phyloP scores from a whole-genome alignment of 2,113 vertebrate genomes.

The Gymnogyps californianus region DNA sequence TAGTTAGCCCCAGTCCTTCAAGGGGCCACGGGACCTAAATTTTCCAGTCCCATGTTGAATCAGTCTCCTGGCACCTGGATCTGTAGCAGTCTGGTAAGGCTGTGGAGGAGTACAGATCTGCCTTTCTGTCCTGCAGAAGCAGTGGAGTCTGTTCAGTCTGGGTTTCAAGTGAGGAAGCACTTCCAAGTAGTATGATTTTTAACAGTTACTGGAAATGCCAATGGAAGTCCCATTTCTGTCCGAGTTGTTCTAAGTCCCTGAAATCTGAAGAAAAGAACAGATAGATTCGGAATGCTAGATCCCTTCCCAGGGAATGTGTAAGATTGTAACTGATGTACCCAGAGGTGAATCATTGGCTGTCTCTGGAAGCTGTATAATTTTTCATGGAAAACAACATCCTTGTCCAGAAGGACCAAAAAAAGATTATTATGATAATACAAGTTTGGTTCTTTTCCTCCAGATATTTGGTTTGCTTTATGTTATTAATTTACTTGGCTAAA shows the following conservation, averaged over 20 bases:
- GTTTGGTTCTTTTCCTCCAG: neutral
- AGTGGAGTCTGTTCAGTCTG: neutral
- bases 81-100: neutral
- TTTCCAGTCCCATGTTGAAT: neutral
- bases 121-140: neutral
- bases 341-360: neutral
- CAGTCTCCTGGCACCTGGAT: neutral
- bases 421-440: neutral
- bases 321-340: neutral
- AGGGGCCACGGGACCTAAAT: neutral
- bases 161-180: neutral
- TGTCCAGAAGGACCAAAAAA: neutral
- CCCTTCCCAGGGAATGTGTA: neutral
- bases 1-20: neutral
- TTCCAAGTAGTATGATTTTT: neutral
- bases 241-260: neutral
- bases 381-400: neutral
- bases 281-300: neutral
- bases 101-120: neutral
- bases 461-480: neutral
- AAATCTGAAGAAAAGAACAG: neutral
- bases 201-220: neutral
- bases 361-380: neutral
- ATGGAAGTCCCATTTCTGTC: neutral
- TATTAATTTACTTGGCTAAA: neutral